Conservation (phyloP, 2,888 invertebrate species). For the Stratiomys singularior region DNA sequence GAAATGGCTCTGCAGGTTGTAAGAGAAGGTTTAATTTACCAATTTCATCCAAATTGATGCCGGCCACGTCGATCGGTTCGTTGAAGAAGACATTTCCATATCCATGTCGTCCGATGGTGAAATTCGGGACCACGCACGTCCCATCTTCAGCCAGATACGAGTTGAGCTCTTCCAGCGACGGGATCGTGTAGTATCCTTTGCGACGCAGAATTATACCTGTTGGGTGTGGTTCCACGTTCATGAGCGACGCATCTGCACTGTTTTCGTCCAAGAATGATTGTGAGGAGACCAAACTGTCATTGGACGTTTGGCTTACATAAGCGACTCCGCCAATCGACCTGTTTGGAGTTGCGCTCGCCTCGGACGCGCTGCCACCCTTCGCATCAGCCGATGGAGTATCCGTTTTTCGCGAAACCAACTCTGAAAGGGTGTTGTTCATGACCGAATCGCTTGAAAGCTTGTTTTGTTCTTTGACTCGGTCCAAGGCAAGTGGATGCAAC, state of each 20-base stretch:
- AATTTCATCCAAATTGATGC: conserved; percentile 85
- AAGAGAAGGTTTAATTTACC: conserved; percentile 66
- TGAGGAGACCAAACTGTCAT: conserved; percentile 57
- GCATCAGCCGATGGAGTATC: neutral
- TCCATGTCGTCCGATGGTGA: conserved; percentile 88
- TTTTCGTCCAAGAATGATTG: conserved; percentile 57
- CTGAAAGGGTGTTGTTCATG: conserved; percentile 61
- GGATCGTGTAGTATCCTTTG: conserved; percentile 88
- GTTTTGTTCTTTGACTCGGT: conserved; percentile 57
- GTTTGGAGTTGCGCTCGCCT: neutral
- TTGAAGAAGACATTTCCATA: conserved; percentile 92
- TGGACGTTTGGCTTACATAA: conserved; percentile 54
- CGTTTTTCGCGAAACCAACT: conserved; percentile 60
- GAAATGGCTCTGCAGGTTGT: neutral
- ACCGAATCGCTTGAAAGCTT: conserved; percentile 52
- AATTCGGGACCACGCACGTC: conserved; percentile 83
- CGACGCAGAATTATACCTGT: conserved; percentile 82
- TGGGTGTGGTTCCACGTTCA: conserved; percentile 69
- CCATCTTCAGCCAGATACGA: conserved; percentile 75
- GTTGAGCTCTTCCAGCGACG: conserved; percentile 82
- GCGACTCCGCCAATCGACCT: neutral
- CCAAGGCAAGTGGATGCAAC: conserved; percentile 62
- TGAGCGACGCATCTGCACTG: conserved; percentile 52
- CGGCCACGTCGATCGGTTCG: conserved; percentile 84
- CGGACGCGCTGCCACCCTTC: neutral